These are phyloP conservation scores for Pogonocherus hispidulus DNA, from an alignment of 2,888 invertebrate genomes.

Conservation along the genomic window DNA sequence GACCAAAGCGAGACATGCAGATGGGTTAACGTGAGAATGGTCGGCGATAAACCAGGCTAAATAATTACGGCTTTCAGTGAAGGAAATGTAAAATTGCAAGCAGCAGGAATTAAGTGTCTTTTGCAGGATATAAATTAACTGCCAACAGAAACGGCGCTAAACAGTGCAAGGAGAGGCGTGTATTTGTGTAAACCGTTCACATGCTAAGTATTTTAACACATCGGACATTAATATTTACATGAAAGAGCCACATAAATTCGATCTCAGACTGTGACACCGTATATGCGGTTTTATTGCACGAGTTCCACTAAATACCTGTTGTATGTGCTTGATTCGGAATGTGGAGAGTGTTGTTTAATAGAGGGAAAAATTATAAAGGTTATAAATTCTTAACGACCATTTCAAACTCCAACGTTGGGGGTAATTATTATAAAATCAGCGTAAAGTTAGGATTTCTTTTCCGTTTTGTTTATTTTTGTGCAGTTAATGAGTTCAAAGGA, in stretches of 20 bases:
- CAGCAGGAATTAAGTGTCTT: conserved; percentile 55
- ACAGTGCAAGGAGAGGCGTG: conserved; percentile 54
- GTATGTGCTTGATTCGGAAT: neutral
- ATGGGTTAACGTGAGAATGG: conserved; percentile 28
- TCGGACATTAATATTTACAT: conserved; percentile 24
- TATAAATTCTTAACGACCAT: conserved; percentile 13
- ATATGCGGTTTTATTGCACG: conserved; percentile 27
- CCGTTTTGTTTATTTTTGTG: neutral
- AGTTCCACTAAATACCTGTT: conserved; percentile 25
- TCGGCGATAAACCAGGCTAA: conserved; percentile 44
- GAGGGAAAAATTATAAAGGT: conserved; percentile 17
- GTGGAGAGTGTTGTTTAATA: conserved; percentile 13
- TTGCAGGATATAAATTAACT: conserved; percentile 57
- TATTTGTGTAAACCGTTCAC: conserved; percentile 52
- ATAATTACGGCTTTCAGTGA: conserved; percentile 53
- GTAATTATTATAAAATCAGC: conserved; percentile 16
- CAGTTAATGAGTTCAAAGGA: neutral
- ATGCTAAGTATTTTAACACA: conserved; percentile 45
- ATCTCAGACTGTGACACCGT: conserved; percentile 29
- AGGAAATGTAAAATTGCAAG: conserved; percentile 56
- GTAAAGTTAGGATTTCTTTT: conserved; percentile 8
- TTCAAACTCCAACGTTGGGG: neutral
- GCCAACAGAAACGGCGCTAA: conserved; percentile 56
- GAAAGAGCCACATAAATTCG: conserved; percentile 15
- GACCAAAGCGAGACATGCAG: conserved; percentile 5